phyloP scores from a whole-genome alignment of 1,140 invertebrate genomes.

The Drosophila carrolli region DNA sequence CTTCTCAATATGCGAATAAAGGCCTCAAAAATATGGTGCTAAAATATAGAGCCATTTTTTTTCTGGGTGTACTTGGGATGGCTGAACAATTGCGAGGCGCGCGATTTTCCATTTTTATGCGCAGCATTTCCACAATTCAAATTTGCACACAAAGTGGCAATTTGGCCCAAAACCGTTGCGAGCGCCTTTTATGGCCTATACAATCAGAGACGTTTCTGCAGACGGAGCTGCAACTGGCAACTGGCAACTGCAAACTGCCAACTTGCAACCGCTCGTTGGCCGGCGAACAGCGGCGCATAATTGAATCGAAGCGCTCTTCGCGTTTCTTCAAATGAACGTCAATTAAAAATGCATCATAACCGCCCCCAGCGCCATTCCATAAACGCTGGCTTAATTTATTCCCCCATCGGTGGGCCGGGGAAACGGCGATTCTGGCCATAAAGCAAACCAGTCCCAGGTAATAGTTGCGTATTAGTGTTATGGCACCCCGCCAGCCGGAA shows the following conservation, averaged over 20 bases:
- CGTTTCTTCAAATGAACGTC: conserved; percentile 81
- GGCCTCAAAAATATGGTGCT: too few species aligned
- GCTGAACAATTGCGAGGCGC: conserved; percentile 57
- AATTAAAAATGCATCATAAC: conserved; percentile 83
- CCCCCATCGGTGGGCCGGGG: conserved; percentile 32
- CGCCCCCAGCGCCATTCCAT: conserved; percentile 79
- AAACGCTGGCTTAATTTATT: conserved; percentile 75
- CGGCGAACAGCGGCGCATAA: conserved; percentile 48
- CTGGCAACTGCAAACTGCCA: conserved; percentile 1
- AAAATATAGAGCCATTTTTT: neutral
- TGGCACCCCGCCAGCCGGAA: conserved; percentile 30
- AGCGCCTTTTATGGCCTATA: conserved; percentile 72
- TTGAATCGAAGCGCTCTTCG: conserved; percentile 76
- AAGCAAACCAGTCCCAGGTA: conserved; percentile 59
- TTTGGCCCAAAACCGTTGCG: conserved; percentile 78
- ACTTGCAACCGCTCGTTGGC: conserved; percentile 5
- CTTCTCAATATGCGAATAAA: too few species aligned
- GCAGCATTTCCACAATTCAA: conserved; percentile 75
- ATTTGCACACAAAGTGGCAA: conserved; percentile 82
- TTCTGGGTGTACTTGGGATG: conserved; percentile 16
- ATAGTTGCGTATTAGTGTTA: conserved; percentile 57
- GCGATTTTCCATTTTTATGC: conserved; percentile 69
- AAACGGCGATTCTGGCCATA: conserved; percentile 44
- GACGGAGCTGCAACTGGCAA: conserved; percentile 39
- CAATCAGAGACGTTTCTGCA: conserved; percentile 39